Percentiles rank a stretch among this genome's conserved stretches.
phyloP scores from a whole-genome alignment of 2,797 vertebrate species.

The Monodelphis domestica region DNA sequence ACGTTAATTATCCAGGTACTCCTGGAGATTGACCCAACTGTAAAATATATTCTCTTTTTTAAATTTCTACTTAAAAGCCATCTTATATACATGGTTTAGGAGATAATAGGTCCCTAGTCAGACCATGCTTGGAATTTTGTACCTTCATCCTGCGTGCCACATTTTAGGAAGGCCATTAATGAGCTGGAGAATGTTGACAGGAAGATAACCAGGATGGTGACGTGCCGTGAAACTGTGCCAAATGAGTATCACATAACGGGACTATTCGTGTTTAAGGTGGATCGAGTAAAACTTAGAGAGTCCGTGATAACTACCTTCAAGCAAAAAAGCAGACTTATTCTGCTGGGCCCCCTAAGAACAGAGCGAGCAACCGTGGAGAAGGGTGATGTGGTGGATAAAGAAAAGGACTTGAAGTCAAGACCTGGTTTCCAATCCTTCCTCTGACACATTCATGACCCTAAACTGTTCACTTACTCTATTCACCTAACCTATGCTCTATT shows the following conservation, averaged over 20 bases:
- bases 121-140: not conserved
- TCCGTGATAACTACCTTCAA: not conserved
- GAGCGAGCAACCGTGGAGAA: not conserved
- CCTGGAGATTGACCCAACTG: not conserved
- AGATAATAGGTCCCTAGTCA: not conserved
- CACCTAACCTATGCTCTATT: not conserved
- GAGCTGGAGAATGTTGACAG: not conserved
- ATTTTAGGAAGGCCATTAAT: not conserved
- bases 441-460: not conserved
- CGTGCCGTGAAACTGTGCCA: not conserved
- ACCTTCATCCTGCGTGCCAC: not conserved
- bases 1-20: slow-evolving; percentile 3
- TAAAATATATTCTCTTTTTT: not conserved
- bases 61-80: not conserved
- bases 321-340: not conserved
- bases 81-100: not conserved
- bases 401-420: not conserved
- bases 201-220: not conserved
- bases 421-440: not conserved
- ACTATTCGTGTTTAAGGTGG: not conserved
- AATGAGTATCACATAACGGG: not conserved
- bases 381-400: not conserved
- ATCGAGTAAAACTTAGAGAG: not conserved
- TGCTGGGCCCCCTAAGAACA: not conserved
- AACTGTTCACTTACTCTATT: not conserved